Evolutionary conservation across 2,113 vertebrate species (phyloP).

Genomic region (Diphyllodes magnificus): DNA sequence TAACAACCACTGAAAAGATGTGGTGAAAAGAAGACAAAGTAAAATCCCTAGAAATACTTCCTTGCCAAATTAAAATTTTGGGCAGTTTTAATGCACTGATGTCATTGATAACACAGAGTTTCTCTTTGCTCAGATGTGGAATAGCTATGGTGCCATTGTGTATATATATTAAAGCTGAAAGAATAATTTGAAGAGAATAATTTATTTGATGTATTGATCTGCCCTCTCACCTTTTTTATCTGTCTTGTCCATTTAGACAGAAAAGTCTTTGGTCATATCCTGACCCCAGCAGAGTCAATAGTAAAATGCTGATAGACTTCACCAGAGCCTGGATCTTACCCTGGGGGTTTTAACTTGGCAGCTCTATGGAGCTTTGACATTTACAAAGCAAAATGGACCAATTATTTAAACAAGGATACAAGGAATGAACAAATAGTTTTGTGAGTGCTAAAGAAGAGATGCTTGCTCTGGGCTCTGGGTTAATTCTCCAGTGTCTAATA

Average conservation of each 20-base stretch:
- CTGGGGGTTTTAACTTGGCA: background rate
- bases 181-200: background rate
- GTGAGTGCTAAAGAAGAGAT: background rate
- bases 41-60: background rate
- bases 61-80: background rate
- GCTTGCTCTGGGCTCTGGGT: background rate
- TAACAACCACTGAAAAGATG: background rate
- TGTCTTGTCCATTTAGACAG: background rate
- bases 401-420: constrained; percentile 5
- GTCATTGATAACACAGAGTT: background rate
- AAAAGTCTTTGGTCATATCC: background rate
- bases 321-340: background rate
- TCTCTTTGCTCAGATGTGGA: background rate
- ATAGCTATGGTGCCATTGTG: background rate
- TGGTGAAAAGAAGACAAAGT: background rate
- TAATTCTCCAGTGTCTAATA: background rate
- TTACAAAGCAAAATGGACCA: constrained; percentile 7
- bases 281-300: background rate
- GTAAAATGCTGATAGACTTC: background rate
- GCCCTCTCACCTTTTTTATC: background rate
- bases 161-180: background rate
- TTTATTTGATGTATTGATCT: background rate
- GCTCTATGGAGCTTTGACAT: background rate
- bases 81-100: background rate
- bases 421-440: background rate